Base-by-base conservation (phyloP, 2,888 invertebrate species). In the Flexamia atlantica region DNA sequence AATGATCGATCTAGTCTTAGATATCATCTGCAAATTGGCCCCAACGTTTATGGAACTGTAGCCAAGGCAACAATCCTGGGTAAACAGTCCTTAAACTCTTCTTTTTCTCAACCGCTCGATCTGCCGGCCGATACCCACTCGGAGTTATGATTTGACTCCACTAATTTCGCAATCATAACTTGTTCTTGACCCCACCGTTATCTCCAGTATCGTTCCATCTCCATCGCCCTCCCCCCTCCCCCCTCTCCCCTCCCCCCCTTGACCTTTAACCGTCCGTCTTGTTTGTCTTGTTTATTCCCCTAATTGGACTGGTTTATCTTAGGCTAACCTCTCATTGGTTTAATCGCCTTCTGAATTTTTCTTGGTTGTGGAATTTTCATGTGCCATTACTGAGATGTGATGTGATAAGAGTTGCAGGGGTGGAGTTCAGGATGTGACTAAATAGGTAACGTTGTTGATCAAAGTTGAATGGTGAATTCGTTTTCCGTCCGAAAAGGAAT, bases 251-350 rank as follows among this genome's bases (percentile, higher is more conserved):
- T n/a, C 25, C 82, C 23, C 30, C 82, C 70, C 70, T 82, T 53
- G 53, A 70, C 70, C 82, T 72, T 82, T 70, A 30, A 20, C 82
- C 17, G 25, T 28, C 30, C 72, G 30, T 32, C 70, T 72, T 53
- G 36, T 64, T 82, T 64, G 64, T 64, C 68, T 82, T 68, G 72
- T 70, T 81, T 40, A 70, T 82, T 53, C 40, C 40, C 72, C 42
- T 79, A 79, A 79, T 79, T 79, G 79, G 79, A 50, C 79, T 76
- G 46, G 46, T 76, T 76, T 76, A 76, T 76, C 46, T 40, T 76
- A 28, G 28, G 17, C 46, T 20, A 46, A 46, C 74, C 74, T 23
- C 5, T 76, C 74, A 28, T 76, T 76, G 23, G 20, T 17, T 46
- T 76, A 76, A 46, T 46, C 74, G 28, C 64, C 64, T 17, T 25